A percentile compares a stretch with the other conserved stretches of the same genome.
These are phyloP conservation scores for Drosophila mojavensis DNA, from an alignment of 1,140 invertebrate genomes.

Conservation along the genomic window DNA sequence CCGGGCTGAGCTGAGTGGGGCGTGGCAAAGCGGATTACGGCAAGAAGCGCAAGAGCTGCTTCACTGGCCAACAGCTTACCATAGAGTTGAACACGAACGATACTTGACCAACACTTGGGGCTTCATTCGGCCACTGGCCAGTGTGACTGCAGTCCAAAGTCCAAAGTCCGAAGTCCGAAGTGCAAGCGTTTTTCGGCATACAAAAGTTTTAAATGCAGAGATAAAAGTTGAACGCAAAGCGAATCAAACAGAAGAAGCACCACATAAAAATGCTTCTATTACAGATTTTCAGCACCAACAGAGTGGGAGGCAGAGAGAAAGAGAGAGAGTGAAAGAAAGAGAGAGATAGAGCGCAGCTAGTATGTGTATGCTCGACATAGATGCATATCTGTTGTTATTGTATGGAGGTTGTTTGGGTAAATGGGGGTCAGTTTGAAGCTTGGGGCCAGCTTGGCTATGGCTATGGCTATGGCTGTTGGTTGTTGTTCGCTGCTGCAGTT, in stretches of 20 bases:
- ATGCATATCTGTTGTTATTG: constrained; percentile 55
- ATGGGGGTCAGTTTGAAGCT: constrained; percentile 67
- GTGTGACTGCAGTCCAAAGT: constrained; percentile 19
- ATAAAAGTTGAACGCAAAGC: constrained; percentile 27
- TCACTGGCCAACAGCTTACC: constrained; percentile 15
- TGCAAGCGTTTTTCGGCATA: constrained; percentile 54
- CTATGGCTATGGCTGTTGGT: background rate
- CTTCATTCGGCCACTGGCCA: constrained; percentile 3
- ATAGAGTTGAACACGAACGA: constrained; percentile 34
- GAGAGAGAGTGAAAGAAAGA: background rate
- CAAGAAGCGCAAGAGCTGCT: constrained; percentile 12
- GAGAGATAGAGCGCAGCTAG: background rate
- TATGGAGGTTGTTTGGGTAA: constrained; percentile 43
- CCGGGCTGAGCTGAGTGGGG: constrained; percentile 8
- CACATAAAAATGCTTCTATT: constrained; percentile 48
- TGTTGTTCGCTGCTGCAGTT: constrained; percentile 21
- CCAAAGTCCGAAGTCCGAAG: constrained; percentile 16
- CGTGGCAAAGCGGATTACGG: constrained; percentile 73
- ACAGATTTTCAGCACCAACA: constrained; percentile 42
- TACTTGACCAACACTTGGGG: constrained; percentile 62
- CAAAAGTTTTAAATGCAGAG: constrained; percentile 21
- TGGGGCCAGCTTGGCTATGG: constrained; percentile 35
- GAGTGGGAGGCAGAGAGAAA: constrained; percentile 3
- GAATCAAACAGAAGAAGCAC: constrained; percentile 39
- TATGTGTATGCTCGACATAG: constrained; percentile 27